Conservation (phyloP, 2,113 vertebrate species). For the Mormyrus iriodes region DNA sequence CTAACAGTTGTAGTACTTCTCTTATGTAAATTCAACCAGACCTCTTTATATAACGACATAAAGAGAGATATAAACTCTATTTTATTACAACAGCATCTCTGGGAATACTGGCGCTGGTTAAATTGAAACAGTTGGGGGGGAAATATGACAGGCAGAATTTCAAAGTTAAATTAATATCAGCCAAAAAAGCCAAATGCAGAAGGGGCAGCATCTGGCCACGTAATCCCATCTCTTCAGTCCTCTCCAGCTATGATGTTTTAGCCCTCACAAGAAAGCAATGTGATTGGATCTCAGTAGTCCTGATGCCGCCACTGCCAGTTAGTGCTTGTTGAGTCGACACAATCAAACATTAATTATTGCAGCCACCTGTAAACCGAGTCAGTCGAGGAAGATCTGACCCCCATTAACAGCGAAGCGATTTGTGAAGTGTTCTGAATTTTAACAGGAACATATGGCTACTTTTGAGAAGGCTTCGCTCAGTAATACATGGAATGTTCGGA, state of each 20-base stretch:
- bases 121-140: neutral
- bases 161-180: constrained; percentile 7
- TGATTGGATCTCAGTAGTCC: neutral
- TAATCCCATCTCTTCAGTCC: neutral
- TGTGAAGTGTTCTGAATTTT: neutral
- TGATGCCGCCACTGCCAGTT: constrained; percentile 9
- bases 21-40: neutral
- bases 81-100: neutral
- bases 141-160: constrained; percentile 5
- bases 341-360: constrained; percentile 57
- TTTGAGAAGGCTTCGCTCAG: neutral
- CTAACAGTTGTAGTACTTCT: neutral
- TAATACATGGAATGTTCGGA: neutral
- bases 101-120: neutral
- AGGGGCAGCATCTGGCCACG: neutral
- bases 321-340: constrained; percentile 43
- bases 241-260: constrained; percentile 36
- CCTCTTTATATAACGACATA: neutral
- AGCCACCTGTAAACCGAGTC: constrained; percentile 50
- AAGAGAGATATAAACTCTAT: neutral
- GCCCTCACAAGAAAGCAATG: constrained; percentile 35
- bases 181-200: neutral
- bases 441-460: neutral
- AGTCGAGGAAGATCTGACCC: constrained; percentile 33
- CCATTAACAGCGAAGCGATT: neutral